Evolutionary conservation across 2,888 invertebrate genomes (phyloP).

Genomic region (Plagodis dolabraria): DNA sequence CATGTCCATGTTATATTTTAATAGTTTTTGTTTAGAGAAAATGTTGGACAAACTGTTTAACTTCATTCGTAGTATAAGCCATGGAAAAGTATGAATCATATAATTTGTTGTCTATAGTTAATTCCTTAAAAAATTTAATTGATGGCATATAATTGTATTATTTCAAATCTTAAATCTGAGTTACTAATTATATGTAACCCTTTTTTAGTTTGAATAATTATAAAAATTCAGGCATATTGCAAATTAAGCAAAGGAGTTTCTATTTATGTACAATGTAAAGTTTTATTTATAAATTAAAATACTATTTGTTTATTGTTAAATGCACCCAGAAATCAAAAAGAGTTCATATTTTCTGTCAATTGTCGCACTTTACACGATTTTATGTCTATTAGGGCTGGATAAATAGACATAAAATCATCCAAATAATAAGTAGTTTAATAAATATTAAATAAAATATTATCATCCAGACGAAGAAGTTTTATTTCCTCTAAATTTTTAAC

Average conservation of each 20-base stretch:
- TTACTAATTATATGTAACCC: too few species aligned
- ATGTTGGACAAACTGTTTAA: conserved; percentile 24
- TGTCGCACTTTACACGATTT: conserved; percentile 34
- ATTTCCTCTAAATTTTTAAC: conserved; percentile 35
- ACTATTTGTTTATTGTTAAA: neutral
- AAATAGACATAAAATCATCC: conserved; percentile 44
- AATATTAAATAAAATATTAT: conserved; percentile 25
- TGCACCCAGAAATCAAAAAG: conserved; percentile 14
- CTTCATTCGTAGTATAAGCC: neutral
- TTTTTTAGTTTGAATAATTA: too few species aligned
- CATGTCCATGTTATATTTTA: conserved; percentile 11
- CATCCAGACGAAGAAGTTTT: conserved; percentile 39
- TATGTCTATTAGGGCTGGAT: conserved; percentile 59
- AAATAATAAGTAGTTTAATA: conserved; percentile 27
- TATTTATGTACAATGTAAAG: too few species aligned
- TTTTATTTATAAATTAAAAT: neutral
- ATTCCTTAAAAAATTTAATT: too few species aligned
- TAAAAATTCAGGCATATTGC: too few species aligned
- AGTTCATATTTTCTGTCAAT: conserved; percentile 32
- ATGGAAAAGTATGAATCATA: neutral
- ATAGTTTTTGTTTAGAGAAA: conserved; percentile 5
- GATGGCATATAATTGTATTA: too few species aligned
- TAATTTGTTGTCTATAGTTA: too few species aligned
- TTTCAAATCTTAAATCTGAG: too few species aligned
- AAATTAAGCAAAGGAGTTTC: too few species aligned